A percentile compares a stretch with the other conserved stretches of the same genome.
phyloP scores from a whole-genome alignment of 2,797 vertebrate species.

The Fundulus diaphanus region DNA sequence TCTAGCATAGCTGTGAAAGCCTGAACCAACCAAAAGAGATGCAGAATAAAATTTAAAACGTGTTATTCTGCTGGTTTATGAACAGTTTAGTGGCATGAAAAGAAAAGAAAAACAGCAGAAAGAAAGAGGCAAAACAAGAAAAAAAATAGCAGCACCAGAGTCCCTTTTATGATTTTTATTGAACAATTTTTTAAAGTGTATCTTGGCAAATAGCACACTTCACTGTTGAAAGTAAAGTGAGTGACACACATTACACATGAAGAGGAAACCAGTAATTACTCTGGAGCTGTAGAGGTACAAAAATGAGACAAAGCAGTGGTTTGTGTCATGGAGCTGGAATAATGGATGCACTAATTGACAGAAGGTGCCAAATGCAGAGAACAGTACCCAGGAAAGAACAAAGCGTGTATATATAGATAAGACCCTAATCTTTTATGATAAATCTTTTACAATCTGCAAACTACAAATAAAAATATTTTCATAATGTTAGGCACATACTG shows the following conservation, averaged over 20 bases:
- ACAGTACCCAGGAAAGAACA: constrained; percentile 32
- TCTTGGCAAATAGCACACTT: constrained; percentile 66
- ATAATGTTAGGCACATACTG: constrained; percentile 72
- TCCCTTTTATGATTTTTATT: constrained; percentile 74
- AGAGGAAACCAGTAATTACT: constrained; percentile 38
- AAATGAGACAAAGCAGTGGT: constrained; percentile 59
- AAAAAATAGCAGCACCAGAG: constrained; percentile 71
- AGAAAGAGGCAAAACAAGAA: constrained; percentile 57
- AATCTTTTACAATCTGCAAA: constrained; percentile 43
- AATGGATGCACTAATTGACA: constrained; percentile 15
- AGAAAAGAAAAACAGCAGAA: constrained; percentile 54
- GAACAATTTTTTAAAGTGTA: constrained; percentile 72
- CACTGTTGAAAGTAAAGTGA: constrained; percentile 45
- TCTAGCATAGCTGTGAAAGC: constrained; percentile 37
- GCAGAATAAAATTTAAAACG: constrained; percentile 35
- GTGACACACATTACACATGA: constrained; percentile 51
- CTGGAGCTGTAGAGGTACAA: constrained; percentile 50
- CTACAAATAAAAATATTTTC: constrained; percentile 56
- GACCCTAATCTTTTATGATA: constrained; percentile 33
- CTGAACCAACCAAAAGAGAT: constrained; percentile 43
- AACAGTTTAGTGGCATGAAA: constrained; percentile 59
- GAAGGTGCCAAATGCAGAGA: constrained; percentile 29
- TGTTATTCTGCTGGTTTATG: constrained; percentile 50
- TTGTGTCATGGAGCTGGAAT: constrained; percentile 58
- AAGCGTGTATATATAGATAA: constrained; percentile 30